Evolutionary conservation across 1,140 invertebrate genomes (phyloP).

Genomic region (Pogonomyrmex californicus): DNA sequence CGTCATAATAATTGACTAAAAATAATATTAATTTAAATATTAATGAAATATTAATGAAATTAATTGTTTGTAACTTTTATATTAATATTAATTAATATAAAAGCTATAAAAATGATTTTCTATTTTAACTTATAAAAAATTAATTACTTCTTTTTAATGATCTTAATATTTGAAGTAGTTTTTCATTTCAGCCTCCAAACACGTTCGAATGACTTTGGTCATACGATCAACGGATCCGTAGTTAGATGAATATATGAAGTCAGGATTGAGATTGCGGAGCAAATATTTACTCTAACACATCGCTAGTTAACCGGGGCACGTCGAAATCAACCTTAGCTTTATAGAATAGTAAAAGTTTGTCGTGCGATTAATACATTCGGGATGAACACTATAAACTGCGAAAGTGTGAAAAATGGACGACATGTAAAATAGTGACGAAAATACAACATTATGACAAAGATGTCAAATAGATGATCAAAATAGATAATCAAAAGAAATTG

Average conservation of each 20-base stretch:
- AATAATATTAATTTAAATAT: neutral
- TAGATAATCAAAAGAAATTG: constrained; percentile 9
- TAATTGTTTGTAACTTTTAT: too few species aligned
- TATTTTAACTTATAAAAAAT: neutral
- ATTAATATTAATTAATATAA: constrained; percentile 7
- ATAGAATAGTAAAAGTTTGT: neutral
- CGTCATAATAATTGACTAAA: neutral
- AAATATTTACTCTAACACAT: constrained; percentile 81
- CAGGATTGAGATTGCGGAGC: constrained; percentile 77
- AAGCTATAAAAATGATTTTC: neutral
- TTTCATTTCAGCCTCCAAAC: constrained; percentile 18
- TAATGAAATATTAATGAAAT: too few species aligned
- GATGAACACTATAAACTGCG: neutral
- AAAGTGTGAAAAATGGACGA: neutral
- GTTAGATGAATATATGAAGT: constrained; percentile 63
- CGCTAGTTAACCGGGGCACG: constrained; percentile 18
- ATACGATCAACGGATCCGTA: constrained; percentile 10
- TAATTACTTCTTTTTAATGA: neutral
- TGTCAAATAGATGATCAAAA: neutral
- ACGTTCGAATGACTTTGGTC: neutral
- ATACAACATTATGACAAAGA: neutral
- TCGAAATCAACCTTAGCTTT: constrained; percentile 15
- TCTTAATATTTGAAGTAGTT: neutral
- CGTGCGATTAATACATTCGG: constrained; percentile 42
- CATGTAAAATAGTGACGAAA: neutral